Base-by-base conservation (phyloP, 1,140 invertebrate species). In the Ips nitidus region DNA sequence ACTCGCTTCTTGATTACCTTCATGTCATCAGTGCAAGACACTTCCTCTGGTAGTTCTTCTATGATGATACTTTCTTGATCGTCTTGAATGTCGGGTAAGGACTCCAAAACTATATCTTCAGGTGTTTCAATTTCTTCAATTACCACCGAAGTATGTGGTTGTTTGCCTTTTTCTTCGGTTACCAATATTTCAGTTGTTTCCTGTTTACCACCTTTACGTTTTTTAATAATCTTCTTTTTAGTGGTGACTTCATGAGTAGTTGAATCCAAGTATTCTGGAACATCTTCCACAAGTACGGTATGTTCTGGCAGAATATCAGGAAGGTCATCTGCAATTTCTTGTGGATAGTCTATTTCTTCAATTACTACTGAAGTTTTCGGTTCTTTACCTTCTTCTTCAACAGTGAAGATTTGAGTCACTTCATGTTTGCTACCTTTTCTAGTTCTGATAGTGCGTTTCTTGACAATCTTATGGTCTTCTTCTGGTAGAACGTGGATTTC, bases 401-500 rank as follows among this genome's bases (percentile, higher is more conserved):
- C 69, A 2, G 75, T 79, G 55, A 66, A 74, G 37, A 79, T 77
- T 63, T 78, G 75, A 36, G 72, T 78, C 0, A 73, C 66, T 66
- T 81, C 71, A 70, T 79, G 73, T 55, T 75, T 77, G n/a, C 73
- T 70, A 41, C 78, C 81, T 40, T 70, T 76, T 39, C 69, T 73
- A 52, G 74, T 78, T 40, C 78, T 74, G 1, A 79, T 71, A 40
- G 74, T 61, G 68, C 72, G 73, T 56, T 78, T 82, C 43, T 80
- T 83, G 52, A 81, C 78, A 57, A 72, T 73, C 62, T 75, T 76
- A 70, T 82, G 82, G 1, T 81, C 78, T 74, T 83, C 77, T 71
- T 83, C 73, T 41, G 79, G 79, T 58, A 81, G 79, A 75, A 82
- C 80, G 3, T 78, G 81, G 1, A 81, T 77, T 75, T 84, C 77